phyloP scores from a whole-genome alignment of 2,888 invertebrate species.

The Cryptus armator region DNA sequence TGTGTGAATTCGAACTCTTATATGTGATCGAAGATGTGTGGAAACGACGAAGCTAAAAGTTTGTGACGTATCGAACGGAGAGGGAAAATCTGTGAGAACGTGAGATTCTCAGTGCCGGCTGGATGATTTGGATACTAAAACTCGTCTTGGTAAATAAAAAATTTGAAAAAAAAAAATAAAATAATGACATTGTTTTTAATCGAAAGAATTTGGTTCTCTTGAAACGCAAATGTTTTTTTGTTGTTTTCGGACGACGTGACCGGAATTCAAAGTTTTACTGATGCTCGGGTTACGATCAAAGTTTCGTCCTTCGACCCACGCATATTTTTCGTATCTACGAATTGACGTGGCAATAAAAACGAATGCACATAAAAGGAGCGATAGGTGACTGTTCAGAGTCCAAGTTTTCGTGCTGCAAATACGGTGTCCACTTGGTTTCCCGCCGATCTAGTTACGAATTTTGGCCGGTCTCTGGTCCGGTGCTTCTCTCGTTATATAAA shows the following conservation, averaged over 20 bases:
- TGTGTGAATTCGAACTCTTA: neutral
- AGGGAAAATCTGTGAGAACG: slow-evolving; percentile 39
- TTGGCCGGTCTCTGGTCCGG: slow-evolving; percentile 49
- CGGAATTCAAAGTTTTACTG: slow-evolving; percentile 34
- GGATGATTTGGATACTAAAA: slow-evolving; percentile 84
- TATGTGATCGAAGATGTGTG: slow-evolving; percentile 47
- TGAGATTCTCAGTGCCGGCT: slow-evolving; percentile 67
- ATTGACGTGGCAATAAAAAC: neutral
- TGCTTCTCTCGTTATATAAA: slow-evolving; percentile 56
- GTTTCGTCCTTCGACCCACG: slow-evolving; percentile 60
- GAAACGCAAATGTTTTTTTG: neutral
- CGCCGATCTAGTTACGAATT: slow-evolving; percentile 37
- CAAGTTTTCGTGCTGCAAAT: slow-evolving; percentile 15
- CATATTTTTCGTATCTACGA: slow-evolving; percentile 6
- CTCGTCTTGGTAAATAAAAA: slow-evolving; percentile 79
- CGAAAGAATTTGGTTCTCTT: neutral
- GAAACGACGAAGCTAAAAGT: slow-evolving; percentile 48
- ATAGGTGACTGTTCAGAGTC: slow-evolving; percentile 52
- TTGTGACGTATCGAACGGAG: slow-evolving; percentile 25
- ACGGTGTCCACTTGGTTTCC: slow-evolving; percentile 25
- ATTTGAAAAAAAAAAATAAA: neutral
- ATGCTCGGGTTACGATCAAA: slow-evolving; percentile 26
- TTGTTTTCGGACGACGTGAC: neutral
- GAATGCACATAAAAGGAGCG: slow-evolving; percentile 67
- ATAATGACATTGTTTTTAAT: neutral